A percentile compares a stretch with the other conserved stretches of the same genome.
These are phyloP conservation scores for Spilarctia lutea DNA, from an alignment of 2,888 invertebrate species.

Conservation along the genomic window DNA sequence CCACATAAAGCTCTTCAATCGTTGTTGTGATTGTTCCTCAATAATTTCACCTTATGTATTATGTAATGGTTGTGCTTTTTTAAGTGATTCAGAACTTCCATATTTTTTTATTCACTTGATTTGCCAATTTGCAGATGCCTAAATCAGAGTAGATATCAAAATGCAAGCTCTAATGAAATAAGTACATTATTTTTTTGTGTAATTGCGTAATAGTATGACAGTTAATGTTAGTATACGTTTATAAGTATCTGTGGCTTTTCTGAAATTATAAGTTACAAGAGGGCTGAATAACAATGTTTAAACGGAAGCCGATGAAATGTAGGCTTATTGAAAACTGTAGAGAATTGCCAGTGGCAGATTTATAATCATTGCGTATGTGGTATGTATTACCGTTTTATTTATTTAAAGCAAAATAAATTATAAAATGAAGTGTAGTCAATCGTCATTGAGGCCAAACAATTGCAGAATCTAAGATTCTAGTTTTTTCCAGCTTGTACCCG, in stretches of 20 bases:
- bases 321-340: not conserved
- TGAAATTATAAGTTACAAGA: not conserved
- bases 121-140: not conserved
- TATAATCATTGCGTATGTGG: not conserved
- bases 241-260: not conserved
- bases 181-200: not conserved
- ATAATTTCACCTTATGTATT: constrained; percentile 24
- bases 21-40: not conserved
- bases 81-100: constrained; percentile 34
- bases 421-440: constrained; percentile 27
- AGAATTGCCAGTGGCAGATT: not conserved
- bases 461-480: constrained; percentile 43
- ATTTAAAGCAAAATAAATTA: constrained; percentile 19
- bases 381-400: not conserved
- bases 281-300: not conserved
- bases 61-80: constrained; percentile 58
- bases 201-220: not conserved
- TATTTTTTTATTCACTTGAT: constrained; percentile 21
- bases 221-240: not conserved
- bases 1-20: not conserved
- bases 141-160: constrained; percentile 13
- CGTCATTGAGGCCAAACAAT: constrained; percentile 43
- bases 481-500: constrained; percentile 38
- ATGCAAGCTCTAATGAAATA: constrained; percentile 17
- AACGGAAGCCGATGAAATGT: not conserved